Evolutionary conservation across 1,140 invertebrate genomes (phyloP).

Genomic region (Zelostemma sp.): DNA sequence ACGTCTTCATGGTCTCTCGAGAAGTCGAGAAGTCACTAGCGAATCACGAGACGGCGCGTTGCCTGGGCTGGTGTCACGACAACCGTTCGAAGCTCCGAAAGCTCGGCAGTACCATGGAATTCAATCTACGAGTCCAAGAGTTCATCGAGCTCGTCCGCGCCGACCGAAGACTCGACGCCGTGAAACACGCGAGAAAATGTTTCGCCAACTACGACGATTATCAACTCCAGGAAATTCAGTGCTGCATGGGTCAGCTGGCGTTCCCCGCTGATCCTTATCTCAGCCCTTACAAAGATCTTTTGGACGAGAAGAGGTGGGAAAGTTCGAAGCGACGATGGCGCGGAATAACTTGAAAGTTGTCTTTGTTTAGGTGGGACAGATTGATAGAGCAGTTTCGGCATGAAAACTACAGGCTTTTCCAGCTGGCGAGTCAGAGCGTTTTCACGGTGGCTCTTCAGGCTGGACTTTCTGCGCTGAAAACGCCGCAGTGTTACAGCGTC

Average conservation of each 20-base stretch:
- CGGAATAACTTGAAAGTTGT: too few species aligned
- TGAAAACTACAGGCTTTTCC: conserved; percentile 95
- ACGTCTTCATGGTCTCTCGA: conserved; percentile 90
- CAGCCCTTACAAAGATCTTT: conserved; percentile 78
- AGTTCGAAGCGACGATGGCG: too few species aligned
- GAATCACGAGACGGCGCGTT: conserved; percentile 86
- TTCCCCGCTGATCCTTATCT: conserved; percentile 87
- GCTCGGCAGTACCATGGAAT: conserved; percentile 90
- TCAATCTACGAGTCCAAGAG: conserved; percentile 91
- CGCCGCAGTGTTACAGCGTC: conserved; percentile 85
- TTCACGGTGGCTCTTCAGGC: conserved; percentile 93
- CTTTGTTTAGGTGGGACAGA: conserved; percentile 78
- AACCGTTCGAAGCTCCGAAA: conserved; percentile 97
- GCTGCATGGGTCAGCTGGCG: conserved; percentile 95
- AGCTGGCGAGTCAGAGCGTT: conserved; percentile 90
- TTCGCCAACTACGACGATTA: conserved; percentile 90
- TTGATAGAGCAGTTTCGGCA: conserved; percentile 92
- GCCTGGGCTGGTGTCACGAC: conserved; percentile 97
- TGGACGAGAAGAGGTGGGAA: conserved; percentile 72
- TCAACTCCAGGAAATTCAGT: conserved; percentile 89
- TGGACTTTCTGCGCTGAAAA: conserved; percentile 95
- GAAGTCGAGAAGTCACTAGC: conserved; percentile 87
- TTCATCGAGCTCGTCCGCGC: conserved; percentile 94
- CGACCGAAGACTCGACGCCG: conserved; percentile 89
- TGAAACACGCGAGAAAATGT: conserved; percentile 94